Conservation (phyloP, 1,140 invertebrate genomes). For the Babylonia areolata region DNA sequence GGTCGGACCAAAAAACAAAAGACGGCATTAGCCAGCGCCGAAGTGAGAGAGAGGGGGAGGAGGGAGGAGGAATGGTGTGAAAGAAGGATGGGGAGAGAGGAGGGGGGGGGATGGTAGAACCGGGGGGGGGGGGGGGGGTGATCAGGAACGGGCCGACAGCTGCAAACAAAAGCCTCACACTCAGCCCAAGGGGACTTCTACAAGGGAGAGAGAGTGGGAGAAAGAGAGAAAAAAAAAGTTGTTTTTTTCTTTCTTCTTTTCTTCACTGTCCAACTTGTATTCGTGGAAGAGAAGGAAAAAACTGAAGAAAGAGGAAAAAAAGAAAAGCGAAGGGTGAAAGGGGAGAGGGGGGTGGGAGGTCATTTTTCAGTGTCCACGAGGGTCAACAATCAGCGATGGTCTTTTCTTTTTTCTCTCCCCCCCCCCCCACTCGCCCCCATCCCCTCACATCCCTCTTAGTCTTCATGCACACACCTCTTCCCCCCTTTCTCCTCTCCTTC, state of each 20-base stretch:
- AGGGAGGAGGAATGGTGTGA: too few species aligned
- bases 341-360: neutral
- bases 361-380: slow-evolving; percentile 27
- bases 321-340: neutral
- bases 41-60: neutral
- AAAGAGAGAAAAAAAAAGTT: neutral
- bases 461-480: neutral
- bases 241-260: slow-evolving; percentile 5
- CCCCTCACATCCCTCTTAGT: neutral
- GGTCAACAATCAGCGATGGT: slow-evolving; percentile 27
- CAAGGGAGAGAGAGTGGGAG: neutral
- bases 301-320: too few species aligned
- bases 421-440: neutral
- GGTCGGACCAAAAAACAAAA: neutral
- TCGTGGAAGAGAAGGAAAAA: too few species aligned
- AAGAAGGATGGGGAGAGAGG: neutral
- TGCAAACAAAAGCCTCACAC: slow-evolving; percentile 13
- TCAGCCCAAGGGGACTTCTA: neutral
- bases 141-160: neutral
- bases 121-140: neutral
- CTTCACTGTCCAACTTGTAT: too few species aligned
- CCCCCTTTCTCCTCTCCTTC: neutral
- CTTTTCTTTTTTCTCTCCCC: neutral
- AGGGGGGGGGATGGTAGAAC: neutral
- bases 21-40: neutral